Conservation (phyloP, 2,888 invertebrate species). For the Chesias legatella region DNA sequence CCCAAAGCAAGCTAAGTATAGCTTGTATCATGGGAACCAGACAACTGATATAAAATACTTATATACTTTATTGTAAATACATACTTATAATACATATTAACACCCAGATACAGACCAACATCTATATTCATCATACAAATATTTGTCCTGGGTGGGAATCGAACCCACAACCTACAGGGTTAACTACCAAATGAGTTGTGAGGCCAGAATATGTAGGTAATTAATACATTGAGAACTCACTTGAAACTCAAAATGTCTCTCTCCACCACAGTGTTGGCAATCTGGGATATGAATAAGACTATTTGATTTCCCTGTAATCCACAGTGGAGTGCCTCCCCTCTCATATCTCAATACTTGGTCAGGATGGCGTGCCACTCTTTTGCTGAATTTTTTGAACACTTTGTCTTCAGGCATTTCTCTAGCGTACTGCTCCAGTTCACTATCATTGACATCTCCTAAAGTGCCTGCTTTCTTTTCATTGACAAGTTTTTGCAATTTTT, state of each 20-base stretch:
- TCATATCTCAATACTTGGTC: slow-evolving; percentile 92
- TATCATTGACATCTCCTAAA: slow-evolving; percentile 81
- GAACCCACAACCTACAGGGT: too few species aligned
- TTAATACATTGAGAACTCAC: slow-evolving; percentile 49
- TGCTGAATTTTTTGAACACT: slow-evolving; percentile 88
- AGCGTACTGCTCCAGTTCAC: slow-evolving; percentile 86
- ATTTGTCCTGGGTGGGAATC: too few species aligned
- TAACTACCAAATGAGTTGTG: too few species aligned
- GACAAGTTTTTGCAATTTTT: slow-evolving; percentile 69
- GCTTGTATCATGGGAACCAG: too few species aligned
- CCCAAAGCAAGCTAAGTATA: too few species aligned
- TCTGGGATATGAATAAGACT: slow-evolving; percentile 81
- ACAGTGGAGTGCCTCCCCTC: slow-evolving; percentile 88
- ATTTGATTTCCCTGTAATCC: slow-evolving; percentile 84
- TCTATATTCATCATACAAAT: too few species aligned
- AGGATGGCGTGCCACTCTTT: slow-evolving; percentile 84
- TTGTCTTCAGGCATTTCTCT: slow-evolving; percentile 83
- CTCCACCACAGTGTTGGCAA: slow-evolving; percentile 86
- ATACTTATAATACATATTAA: too few species aligned
- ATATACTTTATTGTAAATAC: too few species aligned
- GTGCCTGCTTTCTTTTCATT: slow-evolving; percentile 82
- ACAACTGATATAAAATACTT: too few species aligned
- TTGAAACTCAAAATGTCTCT: slow-evolving; percentile 95
- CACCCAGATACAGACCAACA: too few species aligned
- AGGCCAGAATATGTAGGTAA: too few species aligned